Evolutionary conservation across 2,797 vertebrate genomes (phyloP).

Genomic region (Cossypha caffra): DNA sequence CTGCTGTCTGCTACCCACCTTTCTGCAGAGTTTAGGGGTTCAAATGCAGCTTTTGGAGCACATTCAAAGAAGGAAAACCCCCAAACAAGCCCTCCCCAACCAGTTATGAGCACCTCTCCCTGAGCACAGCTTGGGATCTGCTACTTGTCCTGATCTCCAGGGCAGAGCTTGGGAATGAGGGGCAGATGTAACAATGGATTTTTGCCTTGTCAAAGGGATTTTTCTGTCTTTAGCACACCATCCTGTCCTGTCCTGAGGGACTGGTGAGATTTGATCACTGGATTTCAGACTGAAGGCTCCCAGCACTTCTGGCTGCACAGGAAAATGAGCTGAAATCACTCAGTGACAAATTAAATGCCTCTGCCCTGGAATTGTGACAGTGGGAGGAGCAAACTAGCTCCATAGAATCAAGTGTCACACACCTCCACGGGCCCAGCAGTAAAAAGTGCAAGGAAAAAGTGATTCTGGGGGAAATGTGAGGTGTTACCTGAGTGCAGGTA

Average conservation of each 20-base stretch:
- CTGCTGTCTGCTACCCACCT: rapidly evolving
- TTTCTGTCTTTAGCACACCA: background rate
- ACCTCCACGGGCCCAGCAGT: background rate
- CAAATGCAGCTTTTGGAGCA: background rate
- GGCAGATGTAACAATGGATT: background rate
- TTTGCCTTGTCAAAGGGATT: background rate
- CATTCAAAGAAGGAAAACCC: background rate
- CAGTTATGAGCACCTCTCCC: rapidly evolving
- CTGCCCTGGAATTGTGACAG: background rate
- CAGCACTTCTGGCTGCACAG: rapidly evolving
- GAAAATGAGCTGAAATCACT: background rate
- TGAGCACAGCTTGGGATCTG: background rate
- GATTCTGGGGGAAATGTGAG: background rate
- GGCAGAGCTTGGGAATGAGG: background rate
- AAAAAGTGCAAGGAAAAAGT: background rate
- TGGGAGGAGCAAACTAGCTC: background rate
- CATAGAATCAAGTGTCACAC: background rate
- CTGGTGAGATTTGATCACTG: background rate
- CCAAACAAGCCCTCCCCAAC: background rate
- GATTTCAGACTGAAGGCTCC: background rate
- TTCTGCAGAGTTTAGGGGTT: background rate
- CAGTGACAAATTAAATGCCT: background rate
- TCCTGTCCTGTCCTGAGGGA: background rate
- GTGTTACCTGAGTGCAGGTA: background rate
- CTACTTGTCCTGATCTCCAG: background rate